Conservation (phyloP, 2,113 vertebrate genomes). For the Poeciliopsis retropinna region DNA sequence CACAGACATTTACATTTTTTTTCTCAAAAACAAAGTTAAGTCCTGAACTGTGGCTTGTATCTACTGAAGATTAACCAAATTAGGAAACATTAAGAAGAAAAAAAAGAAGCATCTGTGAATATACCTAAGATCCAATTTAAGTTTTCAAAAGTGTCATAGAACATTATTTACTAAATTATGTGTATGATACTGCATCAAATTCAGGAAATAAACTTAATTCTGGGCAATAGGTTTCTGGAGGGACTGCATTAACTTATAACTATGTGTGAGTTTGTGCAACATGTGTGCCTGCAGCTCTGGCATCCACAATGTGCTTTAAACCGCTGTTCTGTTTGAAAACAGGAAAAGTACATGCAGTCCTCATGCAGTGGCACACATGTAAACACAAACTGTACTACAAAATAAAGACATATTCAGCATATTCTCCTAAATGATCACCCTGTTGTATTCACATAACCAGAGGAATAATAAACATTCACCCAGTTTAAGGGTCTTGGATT, state of each 20-base stretch:
- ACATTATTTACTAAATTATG: background rate
- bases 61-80: no score
- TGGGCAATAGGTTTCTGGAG: constrained; percentile 1
- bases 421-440: constrained; percentile 1
- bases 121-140: background rate
- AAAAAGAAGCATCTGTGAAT: background rate
- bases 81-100: background rate
- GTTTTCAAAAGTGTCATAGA: background rate
- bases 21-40: no score
- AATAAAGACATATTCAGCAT: background rate
- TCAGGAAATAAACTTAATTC: background rate
- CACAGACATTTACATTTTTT: no score
- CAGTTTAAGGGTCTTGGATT: constrained; percentile 6
- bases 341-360: constrained; percentile 7
- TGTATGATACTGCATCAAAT: background rate
- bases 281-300: constrained; percentile 1
- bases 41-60: no score
- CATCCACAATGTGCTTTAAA: background rate
- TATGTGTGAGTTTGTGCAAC: constrained; percentile 7
- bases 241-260: background rate
- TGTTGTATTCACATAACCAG: background rate
- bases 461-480: background rate
- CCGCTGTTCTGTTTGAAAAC: background rate
- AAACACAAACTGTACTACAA: constrained; percentile 9
- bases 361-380: background rate